These are phyloP conservation scores for Poeciliopsis prolifica DNA, from an alignment of 2,113 vertebrate species.

Conservation along the genomic window DNA sequence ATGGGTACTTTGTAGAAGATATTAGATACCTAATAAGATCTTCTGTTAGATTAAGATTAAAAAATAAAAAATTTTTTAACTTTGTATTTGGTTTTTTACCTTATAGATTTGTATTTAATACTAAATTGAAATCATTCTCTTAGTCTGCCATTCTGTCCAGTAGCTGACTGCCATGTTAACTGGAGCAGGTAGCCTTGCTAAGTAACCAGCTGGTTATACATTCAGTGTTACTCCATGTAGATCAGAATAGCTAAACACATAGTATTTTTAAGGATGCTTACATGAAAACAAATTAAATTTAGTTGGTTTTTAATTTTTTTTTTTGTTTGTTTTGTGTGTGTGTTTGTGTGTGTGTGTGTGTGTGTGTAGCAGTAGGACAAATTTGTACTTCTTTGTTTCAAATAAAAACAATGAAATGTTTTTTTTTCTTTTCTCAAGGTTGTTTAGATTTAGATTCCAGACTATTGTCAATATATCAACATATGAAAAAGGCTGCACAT, in stretches of 20 bases:
- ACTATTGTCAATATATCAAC: conserved; percentile 20
- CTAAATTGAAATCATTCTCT: too few relatives aligned
- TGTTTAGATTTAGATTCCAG: not conserved
- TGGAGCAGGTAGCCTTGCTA: not conserved
- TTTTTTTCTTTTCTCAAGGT: not conserved
- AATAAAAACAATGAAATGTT: not conserved
- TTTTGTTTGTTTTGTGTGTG: too few relatives aligned
- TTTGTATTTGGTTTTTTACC: not conserved
- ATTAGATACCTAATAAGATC: conserved; percentile 18
- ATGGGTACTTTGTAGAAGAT: conserved; percentile 7
- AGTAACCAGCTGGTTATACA: not conserved
- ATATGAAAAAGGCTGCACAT: conserved; percentile 17
- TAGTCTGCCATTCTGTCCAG: not conserved
- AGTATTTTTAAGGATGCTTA: not conserved
- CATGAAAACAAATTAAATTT: not conserved
- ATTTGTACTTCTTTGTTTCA: not conserved
- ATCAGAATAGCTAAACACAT: not conserved
- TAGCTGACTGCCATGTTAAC: not conserved
- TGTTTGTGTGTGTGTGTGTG: too few relatives aligned
- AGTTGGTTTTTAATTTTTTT: not conserved
- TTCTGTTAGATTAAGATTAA: not conserved
- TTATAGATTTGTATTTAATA: too few relatives aligned
- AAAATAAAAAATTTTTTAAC: not conserved
- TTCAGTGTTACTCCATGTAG: not conserved
- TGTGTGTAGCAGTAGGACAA: not conserved